Conservation (phyloP, 2,888 invertebrate species). For the Nomada hirtipes region DNA sequence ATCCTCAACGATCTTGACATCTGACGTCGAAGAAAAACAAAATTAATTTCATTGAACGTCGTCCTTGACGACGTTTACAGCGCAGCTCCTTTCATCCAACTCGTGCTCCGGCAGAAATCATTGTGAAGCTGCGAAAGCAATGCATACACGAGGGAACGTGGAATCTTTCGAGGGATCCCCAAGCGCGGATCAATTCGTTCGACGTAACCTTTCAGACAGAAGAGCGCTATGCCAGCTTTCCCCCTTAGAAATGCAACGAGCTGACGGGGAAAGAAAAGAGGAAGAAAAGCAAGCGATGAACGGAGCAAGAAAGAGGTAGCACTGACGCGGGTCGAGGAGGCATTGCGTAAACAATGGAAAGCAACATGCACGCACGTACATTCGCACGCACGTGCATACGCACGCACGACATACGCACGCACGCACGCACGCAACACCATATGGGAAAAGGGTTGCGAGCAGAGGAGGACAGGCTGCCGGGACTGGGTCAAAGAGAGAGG, state of each 20-base stretch:
- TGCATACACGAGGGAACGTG: background rate
- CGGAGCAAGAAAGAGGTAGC: conserved; percentile 39
- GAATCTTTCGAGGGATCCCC: conserved; percentile 34
- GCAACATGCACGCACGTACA: conserved; percentile 72
- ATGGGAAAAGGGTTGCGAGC: conserved; percentile 68
- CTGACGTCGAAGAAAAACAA: background rate
- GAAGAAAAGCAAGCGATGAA: conserved; percentile 36
- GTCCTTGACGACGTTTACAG: background rate
- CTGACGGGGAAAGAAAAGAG: conserved; percentile 38
- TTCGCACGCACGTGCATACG: conserved; percentile 65
- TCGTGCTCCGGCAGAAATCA: background rate
- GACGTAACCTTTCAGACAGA: conserved; percentile 33
- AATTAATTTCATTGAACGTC: conserved; percentile 4
- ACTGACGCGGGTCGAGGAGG: conserved; percentile 65
- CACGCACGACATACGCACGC: conserved; percentile 59
- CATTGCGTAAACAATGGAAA: conserved; percentile 84
- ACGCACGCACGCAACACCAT: conserved; percentile 55
- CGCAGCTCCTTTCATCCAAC: background rate
- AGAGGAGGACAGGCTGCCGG: conserved; percentile 38
- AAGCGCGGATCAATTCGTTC: conserved; percentile 36
- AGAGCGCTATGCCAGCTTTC: background rate
- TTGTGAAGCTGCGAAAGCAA: conserved; percentile 16
- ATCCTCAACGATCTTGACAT: conserved; percentile 2
- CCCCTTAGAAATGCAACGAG: conserved; percentile 54
- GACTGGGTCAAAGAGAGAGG: conserved; percentile 56